phyloP scores from a whole-genome alignment of 2,113 vertebrate genomes.

The Malurus cyaneus region DNA sequence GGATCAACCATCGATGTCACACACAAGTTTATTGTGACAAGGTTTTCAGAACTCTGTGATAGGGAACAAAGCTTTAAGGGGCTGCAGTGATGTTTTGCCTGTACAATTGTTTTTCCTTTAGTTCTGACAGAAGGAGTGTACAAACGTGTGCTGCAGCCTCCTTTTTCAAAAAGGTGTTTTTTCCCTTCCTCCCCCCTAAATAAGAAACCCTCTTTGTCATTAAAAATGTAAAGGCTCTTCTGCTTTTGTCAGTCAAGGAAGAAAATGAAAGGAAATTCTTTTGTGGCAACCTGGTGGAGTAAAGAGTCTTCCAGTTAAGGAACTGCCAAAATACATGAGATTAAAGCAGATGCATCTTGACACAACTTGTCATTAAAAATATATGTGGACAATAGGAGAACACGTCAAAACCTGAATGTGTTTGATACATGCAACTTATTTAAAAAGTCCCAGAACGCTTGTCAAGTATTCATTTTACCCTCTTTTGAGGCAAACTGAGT shows the following conservation, averaged over 20 bases:
- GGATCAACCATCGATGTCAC: neutral
- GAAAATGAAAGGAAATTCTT: constrained; percentile 3
- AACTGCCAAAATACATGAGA: neutral
- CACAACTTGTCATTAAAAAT: constrained; percentile 28
- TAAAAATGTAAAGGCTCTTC: constrained; percentile 36
- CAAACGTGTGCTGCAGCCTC: neutral
- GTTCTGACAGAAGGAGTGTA: neutral
- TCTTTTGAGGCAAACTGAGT: neutral
- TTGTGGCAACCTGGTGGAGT: neutral
- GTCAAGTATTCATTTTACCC: neutral
- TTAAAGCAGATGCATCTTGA: neutral
- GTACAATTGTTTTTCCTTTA: neutral
- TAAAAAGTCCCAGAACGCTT: neutral
- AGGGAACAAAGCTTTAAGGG: neutral
- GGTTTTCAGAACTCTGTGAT: neutral
- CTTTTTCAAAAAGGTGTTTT: neutral
- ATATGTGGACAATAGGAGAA: neutral
- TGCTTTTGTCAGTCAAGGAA: neutral
- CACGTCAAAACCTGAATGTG: neutral
- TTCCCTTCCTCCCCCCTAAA: neutral
- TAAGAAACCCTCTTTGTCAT: neutral
- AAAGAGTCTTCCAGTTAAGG: neutral
- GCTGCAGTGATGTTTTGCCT: neutral
- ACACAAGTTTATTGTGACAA: constrained; percentile 4
- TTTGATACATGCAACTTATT: neutral